Evolutionary conservation across 2,797 vertebrate species (phyloP).

Genomic region (Botia kubotai): DNA sequence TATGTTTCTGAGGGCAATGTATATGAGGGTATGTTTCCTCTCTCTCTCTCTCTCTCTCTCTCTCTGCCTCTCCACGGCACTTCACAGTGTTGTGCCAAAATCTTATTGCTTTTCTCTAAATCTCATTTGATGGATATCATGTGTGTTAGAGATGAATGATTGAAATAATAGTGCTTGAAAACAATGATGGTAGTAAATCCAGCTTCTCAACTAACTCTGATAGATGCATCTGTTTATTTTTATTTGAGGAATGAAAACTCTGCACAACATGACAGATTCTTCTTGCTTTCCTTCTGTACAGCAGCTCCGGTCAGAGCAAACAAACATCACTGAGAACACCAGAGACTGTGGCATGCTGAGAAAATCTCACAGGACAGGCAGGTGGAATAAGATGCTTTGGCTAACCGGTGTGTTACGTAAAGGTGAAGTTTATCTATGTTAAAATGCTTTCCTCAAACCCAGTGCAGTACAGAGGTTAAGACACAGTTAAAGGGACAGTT

Average conservation of each 20-base stretch:
- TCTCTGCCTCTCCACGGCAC: conserved; percentile 6
- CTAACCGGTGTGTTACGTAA: not conserved
- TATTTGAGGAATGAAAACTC: conserved; percentile 41
- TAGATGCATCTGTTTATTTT: conserved; percentile 23
- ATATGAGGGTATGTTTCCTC: not conserved
- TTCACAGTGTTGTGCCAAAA: conserved; percentile 36
- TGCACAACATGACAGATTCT: conserved; percentile 3
- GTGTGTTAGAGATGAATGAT: conserved; percentile 57
- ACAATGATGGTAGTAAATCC: conserved; percentile 37
- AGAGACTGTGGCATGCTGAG: conserved; percentile 13
- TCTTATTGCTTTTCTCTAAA: conserved; percentile 52
- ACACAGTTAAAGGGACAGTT: not conserved
- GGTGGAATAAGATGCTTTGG: not conserved
- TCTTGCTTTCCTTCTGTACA: not conserved
- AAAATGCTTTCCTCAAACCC: not conserved
- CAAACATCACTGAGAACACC: not conserved
- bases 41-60: no score
- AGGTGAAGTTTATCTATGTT: not conserved
- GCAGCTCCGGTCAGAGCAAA: conserved; percentile 4
- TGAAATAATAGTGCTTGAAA: conserved; percentile 47
- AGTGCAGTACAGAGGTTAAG: not conserved
- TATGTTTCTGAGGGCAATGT: not conserved
- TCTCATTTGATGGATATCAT: conserved; percentile 54
- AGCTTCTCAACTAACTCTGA: conserved; percentile 29
- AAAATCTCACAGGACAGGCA: conserved; percentile 5